phyloP scores from a whole-genome alignment of 2,797 vertebrate genomes.

The Sebastes hubbsi region DNA sequence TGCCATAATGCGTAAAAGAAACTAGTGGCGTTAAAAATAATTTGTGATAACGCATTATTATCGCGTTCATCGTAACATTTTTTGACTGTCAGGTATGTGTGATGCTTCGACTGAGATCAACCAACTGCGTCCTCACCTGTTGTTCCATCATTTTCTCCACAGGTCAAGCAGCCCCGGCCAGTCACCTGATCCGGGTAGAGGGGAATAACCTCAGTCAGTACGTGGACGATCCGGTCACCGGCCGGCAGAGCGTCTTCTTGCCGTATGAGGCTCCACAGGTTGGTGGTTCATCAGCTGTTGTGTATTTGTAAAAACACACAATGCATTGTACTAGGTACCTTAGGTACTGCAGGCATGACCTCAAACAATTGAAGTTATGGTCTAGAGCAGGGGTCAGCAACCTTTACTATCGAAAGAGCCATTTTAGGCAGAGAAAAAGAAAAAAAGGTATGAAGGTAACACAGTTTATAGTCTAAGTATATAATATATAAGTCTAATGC shows the following conservation, averaged over 20 bases:
- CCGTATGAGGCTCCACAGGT: slow-evolving; percentile 98
- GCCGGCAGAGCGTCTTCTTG: slow-evolving; percentile 94
- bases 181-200: slow-evolving; percentile 96
- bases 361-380: neutral
- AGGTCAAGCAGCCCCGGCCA: slow-evolving; percentile 95
- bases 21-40: no score
- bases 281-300: slow-evolving; percentile 35
- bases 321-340: neutral
- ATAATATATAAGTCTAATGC: no score
- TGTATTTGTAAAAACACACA: neutral
- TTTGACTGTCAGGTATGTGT: neutral
- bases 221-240: slow-evolving; percentile 94
- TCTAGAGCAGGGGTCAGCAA: neutral
- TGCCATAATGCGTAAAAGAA: no score
- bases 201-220: slow-evolving; percentile 96
- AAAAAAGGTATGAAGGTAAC: no score
- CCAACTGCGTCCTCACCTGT: neutral
- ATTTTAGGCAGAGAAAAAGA: no score
- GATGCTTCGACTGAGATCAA: neutral
- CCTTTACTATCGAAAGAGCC: no score
- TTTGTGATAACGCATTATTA: no score
- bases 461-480: no score
- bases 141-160: slow-evolving; percentile 12
- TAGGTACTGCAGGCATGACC: neutral
- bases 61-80: neutral